Conservation (phyloP, 53 echinoderm and acorn worm species). For the Patiria pectinifera region DNA sequence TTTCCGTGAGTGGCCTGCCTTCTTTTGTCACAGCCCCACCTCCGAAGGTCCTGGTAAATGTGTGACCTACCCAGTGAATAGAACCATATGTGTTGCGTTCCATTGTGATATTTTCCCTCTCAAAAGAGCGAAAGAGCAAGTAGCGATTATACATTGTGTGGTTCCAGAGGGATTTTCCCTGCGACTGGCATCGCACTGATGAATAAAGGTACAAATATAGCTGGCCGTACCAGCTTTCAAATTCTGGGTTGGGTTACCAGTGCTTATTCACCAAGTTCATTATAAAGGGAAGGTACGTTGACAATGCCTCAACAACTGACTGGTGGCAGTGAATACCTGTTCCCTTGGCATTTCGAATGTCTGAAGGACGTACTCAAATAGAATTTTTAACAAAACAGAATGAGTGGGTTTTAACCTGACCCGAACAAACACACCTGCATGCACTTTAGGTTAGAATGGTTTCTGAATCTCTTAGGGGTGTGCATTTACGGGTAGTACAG, state of each 20-base stretch:
- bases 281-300: neutral
- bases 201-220: neutral
- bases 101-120: neutral
- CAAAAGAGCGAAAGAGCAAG: neutral
- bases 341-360: neutral
- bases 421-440: neutral
- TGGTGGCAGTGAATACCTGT: neutral
- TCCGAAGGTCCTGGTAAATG: neutral
- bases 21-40: neutral
- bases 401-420: neutral
- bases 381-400: neutral
- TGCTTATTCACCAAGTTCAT: neutral
- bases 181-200: neutral
- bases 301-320: neutral
- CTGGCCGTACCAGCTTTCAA: neutral
- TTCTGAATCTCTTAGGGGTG: too few relatives aligned
- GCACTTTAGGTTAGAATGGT: too few relatives aligned
- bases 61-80: neutral
- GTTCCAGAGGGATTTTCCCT: neutral
- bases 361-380: neutral
- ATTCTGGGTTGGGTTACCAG: neutral
- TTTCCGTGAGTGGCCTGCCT: constrained; percentile 3
- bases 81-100: neutral
- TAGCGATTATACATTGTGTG: neutral
- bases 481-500: too few relatives aligned